Evolutionary conservation across 2,888 invertebrate species (phyloP).

Genomic region (Leucania comma): DNA sequence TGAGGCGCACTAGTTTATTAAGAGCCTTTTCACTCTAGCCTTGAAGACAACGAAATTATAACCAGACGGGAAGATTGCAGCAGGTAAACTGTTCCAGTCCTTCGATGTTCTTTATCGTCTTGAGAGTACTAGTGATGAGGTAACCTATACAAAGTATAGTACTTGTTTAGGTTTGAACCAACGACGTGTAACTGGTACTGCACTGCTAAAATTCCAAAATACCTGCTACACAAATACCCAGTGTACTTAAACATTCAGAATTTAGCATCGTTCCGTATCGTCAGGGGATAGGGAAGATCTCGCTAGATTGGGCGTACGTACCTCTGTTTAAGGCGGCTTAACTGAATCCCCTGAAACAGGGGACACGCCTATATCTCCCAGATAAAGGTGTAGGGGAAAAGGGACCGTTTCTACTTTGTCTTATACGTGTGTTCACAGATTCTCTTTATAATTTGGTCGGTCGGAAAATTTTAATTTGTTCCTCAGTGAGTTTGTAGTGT

Average conservation of each 20-base stretch:
- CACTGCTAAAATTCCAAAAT: neutral
- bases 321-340: conserved; percentile 74
- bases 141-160: too few relatives aligned
- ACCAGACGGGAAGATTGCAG: too few relatives aligned
- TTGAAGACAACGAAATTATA: too few relatives aligned
- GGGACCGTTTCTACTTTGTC: conserved; percentile 46
- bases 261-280: conserved; percentile 51
- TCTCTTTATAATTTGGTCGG: conserved; percentile 55
- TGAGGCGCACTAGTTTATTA: too few relatives aligned
- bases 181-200: too few relatives aligned
- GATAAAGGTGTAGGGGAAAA: conserved; percentile 56
- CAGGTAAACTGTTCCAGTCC: too few relatives aligned
- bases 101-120: too few relatives aligned
- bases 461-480: conserved; percentile 61
- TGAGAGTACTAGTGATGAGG: too few relatives aligned
- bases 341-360: conserved; percentile 59
- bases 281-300: conserved; percentile 57
- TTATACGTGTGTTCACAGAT: conserved; percentile 44
- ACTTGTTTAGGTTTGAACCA: too few relatives aligned
- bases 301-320: conserved; percentile 68
- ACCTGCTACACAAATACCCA: neutral
- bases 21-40: too few relatives aligned
- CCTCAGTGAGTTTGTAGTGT: conserved; percentile 4
- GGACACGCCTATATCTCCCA: conserved; percentile 56
- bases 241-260: conserved; percentile 44